Base-by-base conservation (phyloP, 2,888 invertebrate genomes). In the Leptopilina myrica region DNA sequence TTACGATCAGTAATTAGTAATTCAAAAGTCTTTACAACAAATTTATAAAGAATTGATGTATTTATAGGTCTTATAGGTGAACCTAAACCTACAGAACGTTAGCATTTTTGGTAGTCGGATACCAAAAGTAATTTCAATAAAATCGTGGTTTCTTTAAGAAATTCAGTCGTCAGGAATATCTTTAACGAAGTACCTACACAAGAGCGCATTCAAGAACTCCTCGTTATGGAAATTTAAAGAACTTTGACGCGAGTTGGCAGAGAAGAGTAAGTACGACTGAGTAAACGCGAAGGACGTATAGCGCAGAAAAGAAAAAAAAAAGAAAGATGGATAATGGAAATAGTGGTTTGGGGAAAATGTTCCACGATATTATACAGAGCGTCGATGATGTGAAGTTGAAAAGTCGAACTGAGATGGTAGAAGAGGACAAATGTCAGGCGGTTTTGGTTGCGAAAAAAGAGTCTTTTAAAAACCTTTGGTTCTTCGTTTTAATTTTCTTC, bases 401-500 rank as follows among this genome's bases (percentile, higher is more conserved):
- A 77, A 76, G 53, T 75, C 75, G 75, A 40, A 40, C 69, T 78
- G 79, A 69, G 81, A 76, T 76, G 75, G 65, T 20, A 20, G 46
- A 20, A 67, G 49, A 14, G 77, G 77, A 67, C 65, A 15, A 56
- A 33, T 62, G 26, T 49, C 46, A 80, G 67, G 15, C 40, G 76
- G 8, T 76, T 75, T 56, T 76, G 15, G 59, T 20, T 12, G 33
- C 78, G 77, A 67, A 43, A 46, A 12, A 46, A 40, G 33, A n/a
- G 15, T 82, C 85, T 85, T 87, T 86, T 86, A 85, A 79, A 85
- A 86, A 89, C 86, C 89, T 89, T 89, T 88, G 87, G 86, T 86
- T 88, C 87, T 86, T 89, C 89, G 89, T 91, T 90, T 91, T 90
- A 90, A 90, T 91, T 91, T 91, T 91, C 91, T 91, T 90, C 90